A percentile compares a stretch with the other conserved stretches of the same genome.
Conservation (phyloP, 2,113 vertebrate species). For the Actenoides hombroni region DNA sequence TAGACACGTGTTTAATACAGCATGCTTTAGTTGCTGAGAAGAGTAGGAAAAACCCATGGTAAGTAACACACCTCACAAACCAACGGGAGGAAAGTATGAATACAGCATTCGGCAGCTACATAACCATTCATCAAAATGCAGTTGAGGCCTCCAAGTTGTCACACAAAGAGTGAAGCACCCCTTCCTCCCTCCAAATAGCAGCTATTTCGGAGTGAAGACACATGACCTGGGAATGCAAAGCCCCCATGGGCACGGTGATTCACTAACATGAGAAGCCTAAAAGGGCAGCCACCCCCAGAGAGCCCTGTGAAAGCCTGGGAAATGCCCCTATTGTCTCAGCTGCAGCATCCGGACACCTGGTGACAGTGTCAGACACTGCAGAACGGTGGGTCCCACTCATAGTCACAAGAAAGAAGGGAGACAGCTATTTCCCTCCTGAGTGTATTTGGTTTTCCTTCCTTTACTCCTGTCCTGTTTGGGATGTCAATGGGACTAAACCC, state of each 20-base stretch:
- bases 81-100: background rate
- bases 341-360: background rate
- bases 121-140: background rate
- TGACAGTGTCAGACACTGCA: background rate
- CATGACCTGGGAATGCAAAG: background rate
- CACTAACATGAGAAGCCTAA: background rate
- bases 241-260: rapidly evolving
- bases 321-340: background rate
- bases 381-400: background rate
- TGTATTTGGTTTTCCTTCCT: background rate
- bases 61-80: background rate
- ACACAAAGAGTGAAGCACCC: rapidly evolving
- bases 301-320: background rate
- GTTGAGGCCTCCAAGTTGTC: background rate
- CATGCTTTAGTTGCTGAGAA: background rate
- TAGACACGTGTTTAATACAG: slow-evolving; percentile 13
- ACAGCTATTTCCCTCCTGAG: background rate
- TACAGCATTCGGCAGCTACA: background rate
- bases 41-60: background rate
- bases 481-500: background rate
- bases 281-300: background rate
- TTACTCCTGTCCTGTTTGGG: background rate
- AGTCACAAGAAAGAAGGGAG: background rate
- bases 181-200: background rate
- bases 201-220: background rate